Evolutionary conservation across 2,113 vertebrate species (phyloP).

Genomic region (Anoura caudifer): DNA sequence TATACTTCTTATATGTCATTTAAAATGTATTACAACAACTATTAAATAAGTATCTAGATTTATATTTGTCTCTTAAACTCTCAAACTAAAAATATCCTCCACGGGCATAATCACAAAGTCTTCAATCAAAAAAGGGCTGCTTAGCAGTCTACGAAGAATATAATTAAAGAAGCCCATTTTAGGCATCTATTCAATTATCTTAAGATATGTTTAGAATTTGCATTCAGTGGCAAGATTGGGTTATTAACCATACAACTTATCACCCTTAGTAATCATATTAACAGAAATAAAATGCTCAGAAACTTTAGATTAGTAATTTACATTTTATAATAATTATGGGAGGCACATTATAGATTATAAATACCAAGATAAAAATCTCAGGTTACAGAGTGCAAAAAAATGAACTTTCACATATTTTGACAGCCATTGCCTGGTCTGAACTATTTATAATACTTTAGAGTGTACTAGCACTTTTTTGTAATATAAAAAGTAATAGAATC

Average conservation of each 20-base stretch:
- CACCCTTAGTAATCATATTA: slow-evolving; percentile 43
- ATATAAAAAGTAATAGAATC: slow-evolving; percentile 77
- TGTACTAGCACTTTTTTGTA: slow-evolving; percentile 71
- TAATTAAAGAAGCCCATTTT: slow-evolving; percentile 56
- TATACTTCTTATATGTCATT: slow-evolving; percentile 42
- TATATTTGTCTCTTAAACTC: slow-evolving; percentile 37
- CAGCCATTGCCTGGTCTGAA: slow-evolving; percentile 58
- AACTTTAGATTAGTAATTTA: slow-evolving; percentile 53
- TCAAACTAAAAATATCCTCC: slow-evolving; percentile 32
- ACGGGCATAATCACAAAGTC: slow-evolving; percentile 36
- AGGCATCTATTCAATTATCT: slow-evolving; percentile 54
- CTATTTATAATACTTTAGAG: slow-evolving; percentile 74
- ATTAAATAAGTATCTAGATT: slow-evolving; percentile 19
- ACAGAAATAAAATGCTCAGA: slow-evolving; percentile 55
- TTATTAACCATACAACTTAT: slow-evolving; percentile 43
- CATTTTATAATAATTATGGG: slow-evolving; percentile 40
- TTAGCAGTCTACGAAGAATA: slow-evolving; percentile 44
- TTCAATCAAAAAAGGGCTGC: not conserved
- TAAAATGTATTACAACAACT: slow-evolving; percentile 8
- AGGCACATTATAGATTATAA: slow-evolving; percentile 54
- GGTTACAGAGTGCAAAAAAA: slow-evolving; percentile 58
- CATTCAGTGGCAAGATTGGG: slow-evolving; percentile 38
- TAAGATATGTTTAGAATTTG: slow-evolving; percentile 61
- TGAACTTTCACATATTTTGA: slow-evolving; percentile 69
- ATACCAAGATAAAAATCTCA: slow-evolving; percentile 60